These are phyloP conservation scores for Pterostichus madidus DNA, from an alignment of 2,888 invertebrate species.

Conservation along the genomic window DNA sequence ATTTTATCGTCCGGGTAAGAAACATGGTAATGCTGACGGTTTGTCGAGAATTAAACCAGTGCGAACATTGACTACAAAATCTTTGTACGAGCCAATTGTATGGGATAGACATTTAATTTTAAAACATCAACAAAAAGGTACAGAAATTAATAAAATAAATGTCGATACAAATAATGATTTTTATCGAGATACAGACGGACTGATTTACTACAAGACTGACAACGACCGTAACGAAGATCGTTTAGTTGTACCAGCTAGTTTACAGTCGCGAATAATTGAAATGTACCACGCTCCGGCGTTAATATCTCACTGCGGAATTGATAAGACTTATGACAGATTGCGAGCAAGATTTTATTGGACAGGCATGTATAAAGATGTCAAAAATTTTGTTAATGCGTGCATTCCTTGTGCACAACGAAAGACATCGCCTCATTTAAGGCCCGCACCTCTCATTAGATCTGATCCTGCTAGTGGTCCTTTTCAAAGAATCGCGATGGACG, in stretches of 20 bases:
- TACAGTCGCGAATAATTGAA: slow-evolving; percentile 30
- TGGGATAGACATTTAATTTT: slow-evolving; percentile 13
- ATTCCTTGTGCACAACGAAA: slow-evolving; percentile 68
- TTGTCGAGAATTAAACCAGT: slow-evolving; percentile 65
- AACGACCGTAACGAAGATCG: background rate
- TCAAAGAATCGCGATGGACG: slow-evolving; percentile 67
- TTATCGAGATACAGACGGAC: slow-evolving; percentile 9
- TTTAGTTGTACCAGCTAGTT: slow-evolving; percentile 1
- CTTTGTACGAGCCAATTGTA: slow-evolving; percentile 6
- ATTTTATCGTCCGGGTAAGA: slow-evolving; percentile 68
- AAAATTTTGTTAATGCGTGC: slow-evolving; percentile 67
- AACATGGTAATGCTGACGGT: slow-evolving; percentile 68
- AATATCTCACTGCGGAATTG: slow-evolving; percentile 62
- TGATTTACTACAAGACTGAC: slow-evolving; percentile 14
- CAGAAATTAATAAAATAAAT: background rate
- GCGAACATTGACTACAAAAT: background rate
- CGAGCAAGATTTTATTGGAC: slow-evolving; percentile 67
- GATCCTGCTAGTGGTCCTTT: slow-evolving; percentile 49
- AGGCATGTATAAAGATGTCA: slow-evolving; percentile 66
- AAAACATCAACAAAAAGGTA: background rate
- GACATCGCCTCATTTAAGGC: slow-evolving; percentile 54
- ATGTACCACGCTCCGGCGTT: background rate
- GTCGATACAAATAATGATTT: slow-evolving; percentile 1
- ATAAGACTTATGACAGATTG: slow-evolving; percentile 68
- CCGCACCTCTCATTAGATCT: background rate